Conservation (phyloP, 2,888 invertebrate genomes). For the Tillus elongatus region DNA sequence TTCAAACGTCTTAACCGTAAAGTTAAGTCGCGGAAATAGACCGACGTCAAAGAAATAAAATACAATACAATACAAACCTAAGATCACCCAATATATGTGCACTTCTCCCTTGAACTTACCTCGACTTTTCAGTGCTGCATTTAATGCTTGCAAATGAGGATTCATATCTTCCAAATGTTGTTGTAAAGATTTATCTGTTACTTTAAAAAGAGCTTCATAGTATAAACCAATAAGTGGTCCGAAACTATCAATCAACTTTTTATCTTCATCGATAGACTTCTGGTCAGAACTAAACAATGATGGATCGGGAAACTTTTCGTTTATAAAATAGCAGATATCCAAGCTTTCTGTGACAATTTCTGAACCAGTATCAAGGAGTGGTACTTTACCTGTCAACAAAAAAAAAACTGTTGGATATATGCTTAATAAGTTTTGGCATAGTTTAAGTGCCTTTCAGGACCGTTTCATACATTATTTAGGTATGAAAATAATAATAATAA, state of each 20-base stretch:
- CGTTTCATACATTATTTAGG: no score
- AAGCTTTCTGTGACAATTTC: conserved; percentile 44
- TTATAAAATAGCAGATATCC: conserved; percentile 44
- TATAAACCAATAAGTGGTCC: not conserved
- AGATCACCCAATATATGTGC: no score
- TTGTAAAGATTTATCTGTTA: not conserved
- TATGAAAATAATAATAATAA: no score
- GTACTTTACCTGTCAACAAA: conserved; percentile 44
- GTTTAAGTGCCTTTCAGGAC: no score
- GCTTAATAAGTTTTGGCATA: no score
- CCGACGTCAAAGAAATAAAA: no score
- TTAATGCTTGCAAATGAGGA: not conserved
- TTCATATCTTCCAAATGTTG: not conserved
- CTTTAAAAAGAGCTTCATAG: conserved; percentile 1
- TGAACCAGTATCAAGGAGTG: conserved; percentile 37
- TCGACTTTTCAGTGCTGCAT: not conserved
- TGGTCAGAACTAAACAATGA: conserved; percentile 28
- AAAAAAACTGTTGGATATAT: no score
- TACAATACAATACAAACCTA: no score
- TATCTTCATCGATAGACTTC: not conserved
- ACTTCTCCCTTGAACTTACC: no score
- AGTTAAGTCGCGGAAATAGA: no score
- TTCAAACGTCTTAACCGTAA: no score
- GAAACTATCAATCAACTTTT: not conserved
- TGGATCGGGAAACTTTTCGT: conserved; percentile 44